A percentile compares a stretch with the other conserved stretches of the same genome.
These are phyloP conservation scores for Caenorhabditis zanzibari DNA, from an alignment of 2,888 invertebrate species.

Conservation along the genomic window DNA sequence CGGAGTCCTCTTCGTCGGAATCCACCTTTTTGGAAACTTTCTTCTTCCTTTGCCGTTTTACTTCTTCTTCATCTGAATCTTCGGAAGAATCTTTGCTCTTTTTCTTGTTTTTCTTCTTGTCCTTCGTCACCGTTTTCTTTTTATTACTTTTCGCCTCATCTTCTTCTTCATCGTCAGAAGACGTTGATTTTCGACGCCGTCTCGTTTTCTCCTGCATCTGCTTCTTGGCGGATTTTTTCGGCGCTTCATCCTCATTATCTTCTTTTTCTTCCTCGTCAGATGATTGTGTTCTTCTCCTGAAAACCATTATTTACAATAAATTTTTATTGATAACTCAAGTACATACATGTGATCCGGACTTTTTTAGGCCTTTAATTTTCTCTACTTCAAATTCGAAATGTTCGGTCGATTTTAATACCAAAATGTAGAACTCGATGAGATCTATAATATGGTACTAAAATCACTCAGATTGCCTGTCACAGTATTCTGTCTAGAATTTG, in stretches of 20 bases:
- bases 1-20: slow-evolving; percentile 28
- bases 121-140: neutral
- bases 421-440: too few species aligned
- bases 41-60: neutral
- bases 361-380: too few species aligned
- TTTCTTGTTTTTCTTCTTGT: slow-evolving; percentile 27
- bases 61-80: slow-evolving; percentile 14
- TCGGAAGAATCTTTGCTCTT: slow-evolving; percentile 20
- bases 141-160: slow-evolving; percentile 1
- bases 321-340: too few species aligned
- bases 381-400: too few species aligned
- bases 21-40: neutral
- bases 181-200: neutral
- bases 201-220: slow-evolving; percentile 4
- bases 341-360: too few species aligned
- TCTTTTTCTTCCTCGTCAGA: slow-evolving; percentile 34
- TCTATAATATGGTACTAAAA: too few species aligned
- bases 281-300: slow-evolving; percentile 23
- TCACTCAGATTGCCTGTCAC: too few species aligned
- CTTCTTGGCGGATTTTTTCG: slow-evolving; percentile 17
- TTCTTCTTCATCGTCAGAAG: neutral
- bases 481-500: too few species aligned
- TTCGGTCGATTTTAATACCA: too few species aligned
- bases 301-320: neutral
- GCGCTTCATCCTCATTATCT: slow-evolving; percentile 3